phyloP scores from a whole-genome alignment of 1,140 invertebrate species.

The Drosophila sechellia region DNA sequence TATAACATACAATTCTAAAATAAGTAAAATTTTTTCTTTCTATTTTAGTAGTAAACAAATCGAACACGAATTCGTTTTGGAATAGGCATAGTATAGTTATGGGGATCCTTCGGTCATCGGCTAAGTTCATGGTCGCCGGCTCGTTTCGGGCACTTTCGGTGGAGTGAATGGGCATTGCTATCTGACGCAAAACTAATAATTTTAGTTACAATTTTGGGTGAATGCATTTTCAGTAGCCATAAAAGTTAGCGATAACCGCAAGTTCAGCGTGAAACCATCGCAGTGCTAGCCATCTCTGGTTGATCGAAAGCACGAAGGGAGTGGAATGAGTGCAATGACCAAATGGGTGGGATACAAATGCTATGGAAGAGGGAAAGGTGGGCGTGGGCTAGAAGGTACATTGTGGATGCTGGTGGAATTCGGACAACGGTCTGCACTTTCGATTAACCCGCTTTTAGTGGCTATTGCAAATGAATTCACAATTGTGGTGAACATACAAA shows the following conservation, averaged over 20 bases:
- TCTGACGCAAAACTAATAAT: constrained; percentile 13
- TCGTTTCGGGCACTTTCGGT: constrained; percentile 79
- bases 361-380: too few species aligned
- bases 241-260: constrained; percentile 52
- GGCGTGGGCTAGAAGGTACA: neutral
- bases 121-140: constrained; percentile 24
- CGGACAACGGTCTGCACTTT: constrained; percentile 52
- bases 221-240: too few species aligned
- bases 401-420: neutral
- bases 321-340: neutral
- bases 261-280: constrained; percentile 40
- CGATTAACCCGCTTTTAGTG: constrained; percentile 73
- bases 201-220: constrained; percentile 39
- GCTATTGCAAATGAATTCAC: constrained; percentile 76
- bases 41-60: too few species aligned
- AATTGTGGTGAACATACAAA: constrained; percentile 77
- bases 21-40: too few species aligned
- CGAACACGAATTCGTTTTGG: too few species aligned
- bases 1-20: too few species aligned
- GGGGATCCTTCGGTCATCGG: constrained; percentile 20
- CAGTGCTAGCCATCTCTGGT: constrained; percentile 43
- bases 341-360: neutral
- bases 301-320: constrained; percentile 15
- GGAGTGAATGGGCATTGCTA: constrained; percentile 84
- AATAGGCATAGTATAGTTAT: neutral